phyloP scores from a whole-genome alignment of 2,113 vertebrate species.

The Phainopepla nitens region DNA sequence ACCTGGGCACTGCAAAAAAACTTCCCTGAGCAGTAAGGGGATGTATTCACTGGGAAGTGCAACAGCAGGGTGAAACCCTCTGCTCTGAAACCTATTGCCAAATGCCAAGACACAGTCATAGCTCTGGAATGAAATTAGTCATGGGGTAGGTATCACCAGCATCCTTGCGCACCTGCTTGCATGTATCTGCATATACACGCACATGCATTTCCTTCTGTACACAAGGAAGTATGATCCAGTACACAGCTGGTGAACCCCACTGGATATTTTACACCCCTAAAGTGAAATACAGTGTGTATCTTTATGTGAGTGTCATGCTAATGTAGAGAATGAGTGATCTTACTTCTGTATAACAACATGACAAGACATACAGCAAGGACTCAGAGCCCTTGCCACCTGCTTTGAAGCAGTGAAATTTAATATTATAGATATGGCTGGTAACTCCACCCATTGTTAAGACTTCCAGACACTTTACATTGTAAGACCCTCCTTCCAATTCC shows the following conservation, averaged over 20 bases:
- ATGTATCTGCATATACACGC: background rate
- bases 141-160: background rate
- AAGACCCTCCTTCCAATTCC: background rate
- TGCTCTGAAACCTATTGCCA: background rate
- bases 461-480: background rate
- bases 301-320: background rate
- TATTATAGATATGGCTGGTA: background rate
- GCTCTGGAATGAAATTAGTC: background rate
- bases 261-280: background rate
- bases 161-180: background rate
- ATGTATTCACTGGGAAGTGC: background rate
- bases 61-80: background rate
- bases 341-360: background rate
- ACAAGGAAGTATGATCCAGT: background rate
- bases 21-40: background rate
- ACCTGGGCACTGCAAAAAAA: rapidly evolving
- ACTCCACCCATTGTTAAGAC: background rate
- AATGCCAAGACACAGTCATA: background rate
- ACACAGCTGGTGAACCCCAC: background rate
- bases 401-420: background rate
- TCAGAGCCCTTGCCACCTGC: background rate
- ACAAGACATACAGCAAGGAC: background rate
- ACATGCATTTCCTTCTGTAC: background rate
- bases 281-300: background rate
- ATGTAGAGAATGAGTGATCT: background rate